Base-by-base conservation (phyloP, 2,797 vertebrate genomes). In the Apogon talboti region DNA sequence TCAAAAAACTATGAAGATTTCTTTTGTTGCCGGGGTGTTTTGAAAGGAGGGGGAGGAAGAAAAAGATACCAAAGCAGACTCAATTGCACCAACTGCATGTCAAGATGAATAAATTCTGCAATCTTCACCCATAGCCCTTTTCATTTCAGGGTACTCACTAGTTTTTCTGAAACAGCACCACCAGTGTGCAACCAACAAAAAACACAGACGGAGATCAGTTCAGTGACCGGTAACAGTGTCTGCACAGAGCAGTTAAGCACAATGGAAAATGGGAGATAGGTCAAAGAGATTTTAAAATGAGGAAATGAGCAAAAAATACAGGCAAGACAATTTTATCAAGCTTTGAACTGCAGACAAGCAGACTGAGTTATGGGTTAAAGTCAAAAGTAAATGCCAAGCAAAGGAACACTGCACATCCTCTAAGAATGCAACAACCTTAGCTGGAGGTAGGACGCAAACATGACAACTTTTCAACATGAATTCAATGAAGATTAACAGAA, bases 361-460 rank as follows among this genome's bases (percentile, higher is more conserved):
- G 40, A 42, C 42, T 8, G 10, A 11, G 54, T 24, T 46, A 49
- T 43, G 42, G 30, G 44, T 11, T 57, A 7, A 66, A 48, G 13
- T 55, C 3, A 55, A 44, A 44, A 6, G 19, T 3, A 28, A n/a
- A 61, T 12, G 38, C 19, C 35, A 64, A 61, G 62, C 50, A 59
- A 30, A 55, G 61, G 71, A 48, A 60, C 43, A 52, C 35, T 52
- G 46, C 41, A 24, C 8, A 55, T 62, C 52, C 21, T 24, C 21
- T 24, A 24, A 24, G 21, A 24, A 24, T 24, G 21, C 35, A 48
- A 50, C 11, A 50, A 28, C 14, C 7, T 28, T 1, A 46, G n/a
- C 10, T 33, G 1, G 8, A 44, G 37, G 21, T 11, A 28, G 10
- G 12, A 51, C 7, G 1, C 7, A 18, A 24, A 9, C 0, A 16